phyloP scores from a whole-genome alignment of 2,113 vertebrate genomes.

The Anoura caudifer region DNA sequence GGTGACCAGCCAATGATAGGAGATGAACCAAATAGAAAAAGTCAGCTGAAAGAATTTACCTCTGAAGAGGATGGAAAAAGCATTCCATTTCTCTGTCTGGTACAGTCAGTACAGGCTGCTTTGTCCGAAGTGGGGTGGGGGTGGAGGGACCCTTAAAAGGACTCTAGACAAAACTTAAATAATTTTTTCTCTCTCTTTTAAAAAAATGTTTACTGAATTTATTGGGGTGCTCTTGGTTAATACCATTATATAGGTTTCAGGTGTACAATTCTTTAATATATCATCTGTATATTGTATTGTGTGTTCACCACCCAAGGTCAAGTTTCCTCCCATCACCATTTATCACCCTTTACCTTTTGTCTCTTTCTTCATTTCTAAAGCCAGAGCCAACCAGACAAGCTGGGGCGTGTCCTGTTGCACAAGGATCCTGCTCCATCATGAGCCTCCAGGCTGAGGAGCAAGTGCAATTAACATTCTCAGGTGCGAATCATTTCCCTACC shows the following conservation, averaged over 20 bases:
- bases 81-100: not conserved
- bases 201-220: not conserved
- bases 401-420: not conserved
- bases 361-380: slow-evolving; percentile 9
- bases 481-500: not conserved
- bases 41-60: not conserved
- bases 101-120: not conserved
- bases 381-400: not conserved
- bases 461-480: not conserved
- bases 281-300: not conserved
- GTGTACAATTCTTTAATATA: not conserved
- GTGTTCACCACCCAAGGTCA: not conserved
- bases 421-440: fast-evolving
- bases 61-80: slow-evolving; percentile 22
- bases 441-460: not conserved
- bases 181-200: slow-evolving; percentile 16
- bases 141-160: not conserved
- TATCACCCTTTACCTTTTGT: not conserved
- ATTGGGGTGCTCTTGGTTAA: not conserved
- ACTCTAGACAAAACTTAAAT: not conserved
- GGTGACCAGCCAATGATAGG: not conserved
- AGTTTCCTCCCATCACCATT: not conserved
- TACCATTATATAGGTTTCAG: not conserved
- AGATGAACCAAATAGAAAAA: not conserved
- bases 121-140: not conserved